phyloP scores from a whole-genome alignment of 2,113 vertebrate genomes.

The Bungarus multicinctus region DNA sequence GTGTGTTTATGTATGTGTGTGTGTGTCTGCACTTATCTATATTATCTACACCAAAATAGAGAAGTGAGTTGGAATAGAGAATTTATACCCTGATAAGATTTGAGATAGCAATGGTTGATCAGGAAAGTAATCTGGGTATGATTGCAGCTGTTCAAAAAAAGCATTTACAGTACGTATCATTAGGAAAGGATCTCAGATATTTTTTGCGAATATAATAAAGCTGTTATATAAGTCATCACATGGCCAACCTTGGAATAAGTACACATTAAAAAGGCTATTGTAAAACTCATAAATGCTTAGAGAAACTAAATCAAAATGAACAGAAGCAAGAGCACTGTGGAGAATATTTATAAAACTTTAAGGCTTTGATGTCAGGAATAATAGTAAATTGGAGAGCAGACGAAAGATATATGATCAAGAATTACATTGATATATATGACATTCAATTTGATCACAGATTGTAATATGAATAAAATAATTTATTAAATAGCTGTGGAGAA shows the following conservation, averaged over 20 bases:
- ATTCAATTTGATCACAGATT: neutral
- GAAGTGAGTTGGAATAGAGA: neutral
- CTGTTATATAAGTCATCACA: neutral
- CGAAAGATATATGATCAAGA: neutral
- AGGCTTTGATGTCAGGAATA: neutral
- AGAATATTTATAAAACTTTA: neutral
- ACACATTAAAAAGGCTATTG: neutral
- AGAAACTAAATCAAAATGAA: neutral
- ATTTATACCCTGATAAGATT: neutral
- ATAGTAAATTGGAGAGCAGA: neutral
- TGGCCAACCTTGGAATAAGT: neutral
- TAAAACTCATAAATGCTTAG: neutral
- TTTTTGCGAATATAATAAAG: neutral
- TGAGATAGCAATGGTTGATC: neutral
- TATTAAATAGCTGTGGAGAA: neutral
- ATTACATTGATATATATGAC: neutral
- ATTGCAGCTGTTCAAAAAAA: neutral
- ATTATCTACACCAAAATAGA: neutral
- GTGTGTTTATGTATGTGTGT: neutral
- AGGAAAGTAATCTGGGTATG: neutral
- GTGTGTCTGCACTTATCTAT: neutral
- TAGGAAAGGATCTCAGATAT: neutral
- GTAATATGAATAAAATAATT: neutral
- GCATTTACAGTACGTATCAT: neutral
- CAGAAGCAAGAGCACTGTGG: neutral